Percentiles rank a stretch among this genome's conserved stretches.
phyloP scores from a whole-genome alignment of 2,113 vertebrate species.

The Cyprichromis sp. region DNA sequence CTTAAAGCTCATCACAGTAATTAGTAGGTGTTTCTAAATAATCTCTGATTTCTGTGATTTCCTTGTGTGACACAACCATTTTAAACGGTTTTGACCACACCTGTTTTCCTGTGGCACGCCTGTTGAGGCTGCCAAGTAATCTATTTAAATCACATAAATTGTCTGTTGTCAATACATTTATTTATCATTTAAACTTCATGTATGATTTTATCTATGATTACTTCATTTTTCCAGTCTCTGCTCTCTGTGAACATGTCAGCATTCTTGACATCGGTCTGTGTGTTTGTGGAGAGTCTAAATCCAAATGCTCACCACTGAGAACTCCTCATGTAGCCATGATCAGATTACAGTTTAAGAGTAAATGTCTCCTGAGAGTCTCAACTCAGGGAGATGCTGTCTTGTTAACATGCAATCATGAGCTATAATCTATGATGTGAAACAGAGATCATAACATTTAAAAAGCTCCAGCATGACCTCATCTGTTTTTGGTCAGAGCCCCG shows the following conservation, averaged over 20 bases:
- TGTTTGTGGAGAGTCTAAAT: neutral
- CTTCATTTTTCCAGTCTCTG: neutral
- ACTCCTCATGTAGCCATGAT: fast-evolving
- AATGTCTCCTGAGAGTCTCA: neutral
- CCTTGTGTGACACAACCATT: neutral
- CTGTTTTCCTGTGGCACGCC: neutral
- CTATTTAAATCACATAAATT: neutral
- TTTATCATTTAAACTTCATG: neutral
- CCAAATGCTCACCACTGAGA: fast-evolving
- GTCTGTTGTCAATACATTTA: neutral
- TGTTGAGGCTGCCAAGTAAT: neutral
- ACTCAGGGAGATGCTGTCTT: neutral
- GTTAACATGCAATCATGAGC: neutral
- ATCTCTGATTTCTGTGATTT: neutral
- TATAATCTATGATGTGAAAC: neutral
- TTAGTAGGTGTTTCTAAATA: neutral
- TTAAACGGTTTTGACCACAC: neutral
- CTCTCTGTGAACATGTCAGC: neutral
- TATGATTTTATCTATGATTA: neutral
- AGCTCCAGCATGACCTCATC: neutral
- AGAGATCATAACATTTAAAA: neutral
- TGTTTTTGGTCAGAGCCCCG: fast-evolving
- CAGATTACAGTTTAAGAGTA: neutral
- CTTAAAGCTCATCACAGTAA: neutral
- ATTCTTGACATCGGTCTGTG: neutral